Base-by-base conservation (phyloP, 2,888 invertebrate species). In the Platerodrilus igneus region DNA sequence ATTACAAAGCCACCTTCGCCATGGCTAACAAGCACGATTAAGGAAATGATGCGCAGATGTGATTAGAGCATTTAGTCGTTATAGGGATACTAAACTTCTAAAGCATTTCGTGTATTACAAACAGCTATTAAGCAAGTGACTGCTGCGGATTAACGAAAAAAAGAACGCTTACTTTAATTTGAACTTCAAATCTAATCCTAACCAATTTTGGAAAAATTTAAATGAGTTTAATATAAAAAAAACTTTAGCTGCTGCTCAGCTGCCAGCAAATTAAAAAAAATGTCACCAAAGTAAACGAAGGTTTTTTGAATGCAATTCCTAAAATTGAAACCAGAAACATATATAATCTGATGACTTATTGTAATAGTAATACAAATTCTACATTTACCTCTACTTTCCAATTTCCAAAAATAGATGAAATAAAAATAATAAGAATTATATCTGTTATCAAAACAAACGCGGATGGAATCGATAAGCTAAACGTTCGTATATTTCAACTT, bases 101-200 rank as follows among this genome's bases (percentile, higher is more conserved):
- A n/a, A 16, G 11, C 23, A 43, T 16, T 45, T 32, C 31, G 21
- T 11, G 13, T 27, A 35, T 15, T 45, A 45, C 22, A 41, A 38
- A 33, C 18, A 37, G 10, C 13, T 45, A 13, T 15, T 31, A 20
- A 43, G 23, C 18, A 45, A 13, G 13, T 28, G 8, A 27, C 26
- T n/a, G 13, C 16, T 3, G 18, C 45, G 7, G 28, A 43, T 17
- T 23, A 27, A 33, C 20, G 18, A 18, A 37, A 37, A 39, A 41
- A 42, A 14, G 16, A n/a, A n/a, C 6, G 13, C 26, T 5, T 27
- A 10, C 10, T 27, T 15, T 27, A 9, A n/a, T 27, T 8, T 10
- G 4, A 21, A 32, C 11, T 21, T 31, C 13, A 7, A 4, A 13
- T n/a, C 14, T 10, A 9, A 29, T 8, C 18, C 17, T 29, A n/a